phyloP scores from a whole-genome alignment of 2,113 vertebrate species.

The Morone saxatilis region DNA sequence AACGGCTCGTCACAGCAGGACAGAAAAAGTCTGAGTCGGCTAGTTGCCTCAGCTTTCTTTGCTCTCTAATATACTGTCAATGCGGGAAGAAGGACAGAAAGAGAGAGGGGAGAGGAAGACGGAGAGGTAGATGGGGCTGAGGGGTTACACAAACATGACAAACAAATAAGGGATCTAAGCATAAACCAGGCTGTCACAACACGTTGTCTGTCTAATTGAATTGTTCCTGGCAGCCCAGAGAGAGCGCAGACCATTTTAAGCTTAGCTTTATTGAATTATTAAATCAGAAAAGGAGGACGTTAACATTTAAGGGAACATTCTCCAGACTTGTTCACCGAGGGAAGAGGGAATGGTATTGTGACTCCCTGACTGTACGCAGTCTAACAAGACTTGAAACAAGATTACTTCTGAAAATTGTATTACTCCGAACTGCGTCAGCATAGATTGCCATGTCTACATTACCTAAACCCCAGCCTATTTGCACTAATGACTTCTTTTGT shows the following conservation, averaged over 20 bases:
- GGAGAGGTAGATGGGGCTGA: constrained; percentile 20
- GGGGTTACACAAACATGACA: constrained; percentile 44
- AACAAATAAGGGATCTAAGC: constrained; percentile 61
- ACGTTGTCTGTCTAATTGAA: constrained; percentile 60
- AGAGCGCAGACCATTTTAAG: constrained; percentile 64
- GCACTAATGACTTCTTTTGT: constrained; percentile 61
- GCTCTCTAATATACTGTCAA: constrained; percentile 42
- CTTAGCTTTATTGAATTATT: constrained; percentile 75
- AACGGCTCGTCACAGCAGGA: constrained; percentile 52
- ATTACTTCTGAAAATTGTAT: constrained; percentile 65
- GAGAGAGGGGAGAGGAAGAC: constrained; percentile 18
- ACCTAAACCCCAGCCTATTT: constrained; percentile 41
- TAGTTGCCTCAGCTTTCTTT: constrained; percentile 59
- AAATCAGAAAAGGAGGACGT: constrained; percentile 65
- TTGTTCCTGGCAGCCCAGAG: constrained; percentile 68
- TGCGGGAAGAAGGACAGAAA: constrained; percentile 50
- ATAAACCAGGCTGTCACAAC: constrained; percentile 69
- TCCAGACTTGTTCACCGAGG: constrained; percentile 34
- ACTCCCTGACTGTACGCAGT: constrained; percentile 20
- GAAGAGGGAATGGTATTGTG: constrained; percentile 21
- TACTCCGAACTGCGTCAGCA: constrained; percentile 37
- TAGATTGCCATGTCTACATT: constrained; percentile 36
- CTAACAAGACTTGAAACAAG: constrained; percentile 62
- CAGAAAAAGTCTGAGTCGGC: constrained; percentile 69
- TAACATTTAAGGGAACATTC: constrained; percentile 63